Evolutionary conservation across 1,140 invertebrate species (phyloP).

Genomic region (Camponotus floridanus): DNA sequence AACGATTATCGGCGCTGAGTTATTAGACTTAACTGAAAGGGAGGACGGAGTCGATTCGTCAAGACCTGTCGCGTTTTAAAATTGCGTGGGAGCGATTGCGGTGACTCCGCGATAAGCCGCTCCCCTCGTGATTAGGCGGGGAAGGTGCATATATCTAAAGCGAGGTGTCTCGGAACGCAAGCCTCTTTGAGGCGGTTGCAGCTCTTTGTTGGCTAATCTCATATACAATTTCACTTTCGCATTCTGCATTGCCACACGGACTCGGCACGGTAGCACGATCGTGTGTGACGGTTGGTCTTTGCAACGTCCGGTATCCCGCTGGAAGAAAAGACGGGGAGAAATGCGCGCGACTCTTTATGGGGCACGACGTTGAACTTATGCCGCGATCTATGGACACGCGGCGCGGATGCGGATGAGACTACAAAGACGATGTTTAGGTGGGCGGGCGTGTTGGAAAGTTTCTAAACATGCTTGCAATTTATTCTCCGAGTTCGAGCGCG

Average conservation of each 20-base stretch:
- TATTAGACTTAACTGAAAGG: slow-evolving; percentile 28
- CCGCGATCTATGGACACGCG: neutral
- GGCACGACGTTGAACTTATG: slow-evolving; percentile 15
- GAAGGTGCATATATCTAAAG: slow-evolving; percentile 21
- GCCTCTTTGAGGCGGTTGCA: slow-evolving; percentile 34
- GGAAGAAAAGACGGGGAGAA: slow-evolving; percentile 17
- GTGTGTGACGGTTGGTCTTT: neutral
- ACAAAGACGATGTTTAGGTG: slow-evolving; percentile 68
- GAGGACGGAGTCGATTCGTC: slow-evolving; percentile 32
- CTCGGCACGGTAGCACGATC: slow-evolving; percentile 7
- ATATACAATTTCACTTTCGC: slow-evolving; percentile 58
- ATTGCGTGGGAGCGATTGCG: slow-evolving; percentile 47
- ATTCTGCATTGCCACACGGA: slow-evolving; percentile 12
- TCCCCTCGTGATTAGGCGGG: slow-evolving; percentile 25
- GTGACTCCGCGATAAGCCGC: slow-evolving; percentile 46
- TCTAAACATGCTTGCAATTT: slow-evolving; percentile 67
- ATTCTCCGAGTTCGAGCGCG: slow-evolving; percentile 42
- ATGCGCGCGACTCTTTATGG: slow-evolving; percentile 15
- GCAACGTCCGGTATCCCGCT: slow-evolving; percentile 32
- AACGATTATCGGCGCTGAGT: slow-evolving; percentile 71
- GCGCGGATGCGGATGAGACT: slow-evolving; percentile 31
- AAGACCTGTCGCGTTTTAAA: slow-evolving; percentile 41
- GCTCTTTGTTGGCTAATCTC: slow-evolving; percentile 63
- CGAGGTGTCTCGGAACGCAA: slow-evolving; percentile 58
- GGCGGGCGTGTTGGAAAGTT: slow-evolving; percentile 75